Base-by-base conservation (phyloP, 2,113 vertebrate species). In the Phodopus roborovskii region DNA sequence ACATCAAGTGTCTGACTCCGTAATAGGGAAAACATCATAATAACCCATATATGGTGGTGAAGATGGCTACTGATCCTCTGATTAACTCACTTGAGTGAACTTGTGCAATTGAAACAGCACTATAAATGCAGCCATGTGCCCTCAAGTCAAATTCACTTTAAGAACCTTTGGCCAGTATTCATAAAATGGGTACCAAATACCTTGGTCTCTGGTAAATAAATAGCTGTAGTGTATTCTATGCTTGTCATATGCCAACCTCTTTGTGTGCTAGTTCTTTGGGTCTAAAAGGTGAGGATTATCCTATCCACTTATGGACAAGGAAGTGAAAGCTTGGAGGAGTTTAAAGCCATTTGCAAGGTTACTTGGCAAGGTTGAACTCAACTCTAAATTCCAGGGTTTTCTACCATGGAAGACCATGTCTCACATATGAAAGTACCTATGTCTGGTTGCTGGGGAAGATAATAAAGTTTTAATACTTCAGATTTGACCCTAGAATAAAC, bases 401-500 rank as follows among this genome's bases (percentile, higher is more conserved):
- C 60, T 68, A 16, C 62, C 42, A 86, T 2, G 64, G n/a, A n/a
- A 90, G n/a, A 20, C 42, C 56, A 84, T 70, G 68, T 82, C 45
- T 71, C 26, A 74, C 45, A 71, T 87, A 90, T 74, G 81, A 87
- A 6, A 19, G 8, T 8, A 56, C 22, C 36, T 5, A n/a, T 48
- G n/a, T 5, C 56, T 64, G 36, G 22, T 19, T 92, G 71, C 58
- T 62, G 3, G 53, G 45, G n/a, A 68, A 95, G 50, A 19, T 30
- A 95, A 95, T 84, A 19, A 53, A 77, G 26, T 92, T 93, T 78
- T 83, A 84, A 86, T 79, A 42, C 15, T 81, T 95, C 58, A 89
- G 24, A 33, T 86, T 64, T 96, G 8, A 11, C 74, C 39, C 13
- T 33, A 78, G 62, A 83, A 56, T 70, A 92, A 86, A 84, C 1